Percentiles rank a stretch among this genome's conserved stretches.
phyloP scores from a whole-genome alignment of 2,797 vertebrate species.

The Sphenodon punctatus region DNA sequence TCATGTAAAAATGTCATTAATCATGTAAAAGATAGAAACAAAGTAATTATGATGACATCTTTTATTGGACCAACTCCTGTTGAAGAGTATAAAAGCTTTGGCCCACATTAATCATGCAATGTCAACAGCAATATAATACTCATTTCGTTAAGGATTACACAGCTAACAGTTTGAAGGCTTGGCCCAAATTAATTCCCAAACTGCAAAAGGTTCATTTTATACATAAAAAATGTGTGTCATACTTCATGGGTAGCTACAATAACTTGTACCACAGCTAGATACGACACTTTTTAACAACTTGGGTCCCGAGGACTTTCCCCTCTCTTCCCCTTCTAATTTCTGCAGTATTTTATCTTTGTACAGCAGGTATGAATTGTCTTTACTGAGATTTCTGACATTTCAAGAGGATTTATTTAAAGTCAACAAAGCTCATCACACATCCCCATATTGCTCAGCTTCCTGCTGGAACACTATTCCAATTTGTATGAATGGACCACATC shows the following conservation, averaged over 20 bases:
- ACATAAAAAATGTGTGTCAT: neutral
- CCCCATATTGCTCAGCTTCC: neutral
- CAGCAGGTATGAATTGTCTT: neutral
- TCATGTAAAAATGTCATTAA: no score
- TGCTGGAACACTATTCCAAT: neutral
- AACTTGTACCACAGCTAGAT: neutral
- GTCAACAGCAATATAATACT: rapidly evolving
- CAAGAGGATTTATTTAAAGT: neutral
- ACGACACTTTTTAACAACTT: neutral
- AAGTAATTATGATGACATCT: no score
- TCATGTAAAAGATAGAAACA: no score
- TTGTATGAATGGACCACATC: neutral
- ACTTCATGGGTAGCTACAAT: neutral
- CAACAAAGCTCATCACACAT: neutral
- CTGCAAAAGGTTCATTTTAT: neutral
- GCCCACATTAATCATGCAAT: no score
- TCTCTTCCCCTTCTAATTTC: neutral
- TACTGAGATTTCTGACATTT: neutral
- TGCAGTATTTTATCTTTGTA: neutral
- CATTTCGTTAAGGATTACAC: neutral
- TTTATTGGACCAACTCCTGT: no score
- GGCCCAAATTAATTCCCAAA: neutral
- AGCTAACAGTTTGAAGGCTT: rapidly evolving
- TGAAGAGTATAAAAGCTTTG: no score
- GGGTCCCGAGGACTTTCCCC: neutral